Base-by-base conservation (phyloP, 2,888 invertebrate species). In the Callimorpha dominula region DNA sequence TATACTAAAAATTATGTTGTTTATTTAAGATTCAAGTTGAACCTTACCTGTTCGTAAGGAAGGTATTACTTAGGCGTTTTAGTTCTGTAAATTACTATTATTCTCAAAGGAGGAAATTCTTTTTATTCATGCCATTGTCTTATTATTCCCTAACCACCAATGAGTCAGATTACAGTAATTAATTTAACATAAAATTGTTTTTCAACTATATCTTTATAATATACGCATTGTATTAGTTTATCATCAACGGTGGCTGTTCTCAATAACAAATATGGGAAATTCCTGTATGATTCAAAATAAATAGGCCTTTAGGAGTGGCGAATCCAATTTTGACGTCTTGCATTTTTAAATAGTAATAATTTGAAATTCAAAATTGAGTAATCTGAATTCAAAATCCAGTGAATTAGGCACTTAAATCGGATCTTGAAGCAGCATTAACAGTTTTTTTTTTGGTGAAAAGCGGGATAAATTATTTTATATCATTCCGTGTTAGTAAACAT, bases 221-320 rank as follows among this genome's bases (percentile, higher is more conserved):
- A 49, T 31, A 65, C 20, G 40, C 50, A 49, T 40, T 50, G 31
- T 65, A 50, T 65, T 42, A 42, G 40, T 54, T 67, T 67, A 67
- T 42, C 67, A 67, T 12, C 1, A 12, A 20, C 14, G 17, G 7
- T 50, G 12, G 40, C 17, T 67, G 52, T n/a, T n/a, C 54, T 42
- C 42, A 54, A 52, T 54, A 54, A 67, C 67, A 54, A 52, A 42
- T n/a, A 67, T 54, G n/a, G 67, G 67, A 17, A 67, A 54, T 42
- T 54, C 54, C 67, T 12, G 54, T 54, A 42, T 67, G 54, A 54
- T 40, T 67, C 67, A 54, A 54, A 54, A 42, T 54, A 40, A 62
- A 62, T 42, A 17, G 3, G 42, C 8, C 12, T 9, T 60, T 31
- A 0, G 4, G 54, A 57, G 20, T 20, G n/a, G n/a, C 54, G 11